Evolutionary conservation across 2,888 invertebrate species (phyloP), one percentile per base, ranked within the genome.

Genomic region (Scrobipalpa costella): DNA sequence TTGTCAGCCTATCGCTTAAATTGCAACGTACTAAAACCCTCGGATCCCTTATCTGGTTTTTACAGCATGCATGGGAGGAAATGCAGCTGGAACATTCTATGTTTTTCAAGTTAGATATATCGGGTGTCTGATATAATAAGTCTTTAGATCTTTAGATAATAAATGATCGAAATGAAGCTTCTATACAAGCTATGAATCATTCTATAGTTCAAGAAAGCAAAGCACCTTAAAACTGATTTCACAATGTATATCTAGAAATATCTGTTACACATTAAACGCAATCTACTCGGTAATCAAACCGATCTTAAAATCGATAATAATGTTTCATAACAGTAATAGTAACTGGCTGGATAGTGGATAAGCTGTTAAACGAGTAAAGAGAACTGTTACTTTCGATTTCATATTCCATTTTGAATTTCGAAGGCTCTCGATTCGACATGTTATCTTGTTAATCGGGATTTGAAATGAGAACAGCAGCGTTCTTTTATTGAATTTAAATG

Each of bases 351-450:
- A 52, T 52, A 19, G 13, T 21, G 13, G 50, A 52, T 52, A 19
- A 27, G 50, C 21, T 52, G 21, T 13, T 21, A 21, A 52, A 52
- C 50, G 50, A 21, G 50, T 13, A n/a, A 50, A 50, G 9, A 50
- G 17, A 6, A 27, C 13, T 21, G 21, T 21, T 52, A 21, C 50
- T 52, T 52, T 52, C 50, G 21, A 52, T 52, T 52, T 52, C 27
- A 27, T 27, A 27, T 27, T 27, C 27, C 27, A 44, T 52, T 52
- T 52, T 21, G 21, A 52, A 52, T 21, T 9, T 49, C 49, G 50
- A 44, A 44, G 15, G 44, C 13, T 21, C 11, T 21, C 19, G 27
- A 52, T 52, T 52, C n/a, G n/a, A 6, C n/a, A 44, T 15, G 11
- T 27, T 11, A 52, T 52, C 50, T 52, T 7, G 19, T 13, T 52